A percentile compares a stretch with the other conserved stretches of the same genome.
Evolutionary conservation across 1,140 invertebrate species (phyloP).

Genomic region (Arctopsyche grandis): DNA sequence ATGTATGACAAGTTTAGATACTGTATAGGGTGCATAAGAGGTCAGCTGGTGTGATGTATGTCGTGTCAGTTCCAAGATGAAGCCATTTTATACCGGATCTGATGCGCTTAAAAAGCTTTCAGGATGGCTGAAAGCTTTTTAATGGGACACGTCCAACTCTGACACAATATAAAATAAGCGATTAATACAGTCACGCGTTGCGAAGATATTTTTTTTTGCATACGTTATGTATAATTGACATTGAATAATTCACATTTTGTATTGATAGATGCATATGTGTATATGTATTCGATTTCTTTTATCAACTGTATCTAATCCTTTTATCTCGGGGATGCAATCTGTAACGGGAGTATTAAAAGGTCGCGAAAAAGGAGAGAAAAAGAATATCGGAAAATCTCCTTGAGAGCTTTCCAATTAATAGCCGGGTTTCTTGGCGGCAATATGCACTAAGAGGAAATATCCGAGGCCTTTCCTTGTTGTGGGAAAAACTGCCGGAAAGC

Average conservation of each 20-base stretch:
- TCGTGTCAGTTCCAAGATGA: conserved; percentile 16
- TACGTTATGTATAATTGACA: too few relatives aligned
- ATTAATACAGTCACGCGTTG: conserved; percentile 21
- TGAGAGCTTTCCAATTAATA: conserved; percentile 38
- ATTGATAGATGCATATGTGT: too few relatives aligned
- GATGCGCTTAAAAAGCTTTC: conserved; percentile 37
- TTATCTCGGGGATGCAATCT: conserved; percentile 6
- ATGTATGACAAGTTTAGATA: background rate
- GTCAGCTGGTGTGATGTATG: background rate
- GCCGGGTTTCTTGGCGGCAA: conserved; percentile 9
- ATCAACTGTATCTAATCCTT: background rate
- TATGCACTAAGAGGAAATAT: conserved; percentile 39
- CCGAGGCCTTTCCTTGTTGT: conserved; percentile 12
- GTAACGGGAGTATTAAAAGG: conserved; percentile 19
- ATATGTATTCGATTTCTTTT: too few relatives aligned
- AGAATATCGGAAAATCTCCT: conserved; percentile 8
- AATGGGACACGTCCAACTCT: conserved; percentile 36
- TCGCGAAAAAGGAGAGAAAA: background rate
- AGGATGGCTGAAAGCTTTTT: conserved; percentile 40
- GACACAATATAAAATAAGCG: background rate
- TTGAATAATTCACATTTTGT: too few relatives aligned
- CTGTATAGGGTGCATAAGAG: background rate
- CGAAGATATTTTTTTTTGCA: background rate
- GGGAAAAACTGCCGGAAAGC: conserved; percentile 32
- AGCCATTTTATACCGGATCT: conserved; percentile 31